Conservation (phyloP, 2,113 vertebrate genomes). For the Nothobranchius furzeri region DNA sequence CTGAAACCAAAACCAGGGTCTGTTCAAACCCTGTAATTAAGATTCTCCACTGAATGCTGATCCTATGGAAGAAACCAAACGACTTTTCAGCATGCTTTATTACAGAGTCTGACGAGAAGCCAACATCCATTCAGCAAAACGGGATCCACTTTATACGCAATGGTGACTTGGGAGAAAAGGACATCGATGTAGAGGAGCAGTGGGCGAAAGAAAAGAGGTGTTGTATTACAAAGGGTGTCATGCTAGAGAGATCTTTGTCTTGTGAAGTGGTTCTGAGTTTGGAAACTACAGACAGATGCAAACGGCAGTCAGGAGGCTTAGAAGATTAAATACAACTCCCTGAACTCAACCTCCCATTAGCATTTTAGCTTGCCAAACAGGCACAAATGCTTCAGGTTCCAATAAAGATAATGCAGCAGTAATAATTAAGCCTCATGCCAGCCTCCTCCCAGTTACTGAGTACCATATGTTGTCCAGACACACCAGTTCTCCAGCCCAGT, state of each 20-base stretch:
- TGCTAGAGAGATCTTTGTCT: slow-evolving; percentile 30
- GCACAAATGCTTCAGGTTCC: slow-evolving; percentile 24
- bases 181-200: slow-evolving; percentile 56
- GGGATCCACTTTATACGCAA: slow-evolving; percentile 41
- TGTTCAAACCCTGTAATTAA: slow-evolving; percentile 79
- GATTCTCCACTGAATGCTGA: slow-evolving; percentile 77
- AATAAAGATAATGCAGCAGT: slow-evolving; percentile 51
- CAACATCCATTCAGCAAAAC: slow-evolving; percentile 75
- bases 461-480: slow-evolving; percentile 73
- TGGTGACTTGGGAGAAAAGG: slow-evolving; percentile 50
- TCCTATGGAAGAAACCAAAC: slow-evolving; percentile 79
- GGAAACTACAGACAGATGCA: slow-evolving; percentile 22
- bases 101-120: slow-evolving; percentile 67
- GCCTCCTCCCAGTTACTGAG: slow-evolving; percentile 49
- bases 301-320: no score
- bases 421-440: slow-evolving; percentile 38
- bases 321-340: no score
- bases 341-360: no score
- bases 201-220: slow-evolving; percentile 46
- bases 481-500: slow-evolving; percentile 49
- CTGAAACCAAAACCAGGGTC: slow-evolving; percentile 72
- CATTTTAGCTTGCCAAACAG: neutral
- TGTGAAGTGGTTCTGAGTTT: slow-evolving; percentile 26
- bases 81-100: slow-evolving; percentile 76
- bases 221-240: slow-evolving; percentile 53